Percentiles rank a stretch among this genome's conserved stretches.
Evolutionary conservation across 2,113 vertebrate genomes (phyloP).

Genomic region (Onychostruthus taczanowskii): DNA sequence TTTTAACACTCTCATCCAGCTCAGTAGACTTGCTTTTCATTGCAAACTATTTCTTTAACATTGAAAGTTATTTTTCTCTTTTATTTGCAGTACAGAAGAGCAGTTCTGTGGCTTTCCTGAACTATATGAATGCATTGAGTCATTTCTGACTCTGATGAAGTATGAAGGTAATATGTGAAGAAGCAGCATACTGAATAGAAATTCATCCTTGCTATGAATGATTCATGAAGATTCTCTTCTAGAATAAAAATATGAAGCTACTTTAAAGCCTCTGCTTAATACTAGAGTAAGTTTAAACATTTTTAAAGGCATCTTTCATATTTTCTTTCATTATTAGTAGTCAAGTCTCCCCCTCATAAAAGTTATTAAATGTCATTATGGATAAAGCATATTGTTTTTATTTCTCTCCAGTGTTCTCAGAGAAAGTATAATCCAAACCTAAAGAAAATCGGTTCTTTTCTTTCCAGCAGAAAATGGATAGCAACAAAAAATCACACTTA

Average conservation of each 20-base stretch:
- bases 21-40: neutral
- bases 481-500: neutral
- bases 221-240: slow-evolving; percentile 4
- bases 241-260: slow-evolving; percentile 19
- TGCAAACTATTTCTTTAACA: neutral
- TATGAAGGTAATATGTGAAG: slow-evolving; percentile 31
- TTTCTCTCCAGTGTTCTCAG: neutral
- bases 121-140: slow-evolving; percentile 25
- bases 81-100: neutral
- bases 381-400: slow-evolving; percentile 18
- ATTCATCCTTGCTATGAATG: slow-evolving; percentile 1
- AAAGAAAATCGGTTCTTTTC: neutral
- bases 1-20: neutral
- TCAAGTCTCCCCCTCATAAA: neutral
- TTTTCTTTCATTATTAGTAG: slow-evolving; percentile 9
- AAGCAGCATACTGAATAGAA: slow-evolving; percentile 11
- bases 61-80: neutral
- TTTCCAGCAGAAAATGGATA: neutral
- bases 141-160: slow-evolving; percentile 33
- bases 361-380: neutral
- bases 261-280: neutral
- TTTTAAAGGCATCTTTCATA: neutral
- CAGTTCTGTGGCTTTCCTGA: neutral
- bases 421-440: neutral
- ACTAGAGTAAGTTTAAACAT: neutral